Conservation (phyloP, 2,113 vertebrate species). For the Gymnorhina tibicen region DNA sequence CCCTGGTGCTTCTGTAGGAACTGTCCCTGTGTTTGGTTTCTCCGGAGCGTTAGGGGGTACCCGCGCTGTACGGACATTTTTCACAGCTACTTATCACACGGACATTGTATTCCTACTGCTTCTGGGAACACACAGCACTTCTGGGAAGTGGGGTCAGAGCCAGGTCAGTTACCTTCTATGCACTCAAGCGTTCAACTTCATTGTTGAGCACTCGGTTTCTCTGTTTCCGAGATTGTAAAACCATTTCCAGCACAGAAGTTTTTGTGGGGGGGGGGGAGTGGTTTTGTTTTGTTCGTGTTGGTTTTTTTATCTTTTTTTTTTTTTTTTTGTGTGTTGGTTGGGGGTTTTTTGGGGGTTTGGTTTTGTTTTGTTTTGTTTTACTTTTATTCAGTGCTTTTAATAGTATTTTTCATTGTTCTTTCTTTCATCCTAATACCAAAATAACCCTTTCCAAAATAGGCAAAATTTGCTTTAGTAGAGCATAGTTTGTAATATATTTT, state of each 20-base stretch:
- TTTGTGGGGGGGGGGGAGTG: not conserved
- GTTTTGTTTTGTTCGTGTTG: not conserved
- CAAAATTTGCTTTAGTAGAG: not conserved
- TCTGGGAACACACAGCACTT: not conserved
- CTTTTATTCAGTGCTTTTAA: not conserved
- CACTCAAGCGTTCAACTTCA: not conserved
- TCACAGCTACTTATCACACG: not conserved
- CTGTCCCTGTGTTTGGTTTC: not conserved
- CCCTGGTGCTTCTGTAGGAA: not conserved
- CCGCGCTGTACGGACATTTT: fast-evolving
- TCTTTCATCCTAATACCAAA: not conserved
- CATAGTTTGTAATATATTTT: not conserved
- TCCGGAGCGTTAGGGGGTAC: not conserved
- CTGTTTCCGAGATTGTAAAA: not conserved
- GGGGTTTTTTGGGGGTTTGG: too few relatives aligned
- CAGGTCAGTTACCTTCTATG: not conserved
- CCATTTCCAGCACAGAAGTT: not conserved
- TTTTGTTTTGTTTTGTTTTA: not conserved
- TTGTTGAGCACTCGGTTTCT: not conserved
- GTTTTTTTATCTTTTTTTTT: fast-evolving
- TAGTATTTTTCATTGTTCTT: not conserved
- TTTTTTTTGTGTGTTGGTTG: too few relatives aligned
- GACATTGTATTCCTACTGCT: not conserved
- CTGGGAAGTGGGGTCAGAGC: not conserved
- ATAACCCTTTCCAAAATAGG: not conserved